Evolutionary conservation across 1,140 invertebrate genomes (phyloP).

Genomic region (Drosophila orena): DNA sequence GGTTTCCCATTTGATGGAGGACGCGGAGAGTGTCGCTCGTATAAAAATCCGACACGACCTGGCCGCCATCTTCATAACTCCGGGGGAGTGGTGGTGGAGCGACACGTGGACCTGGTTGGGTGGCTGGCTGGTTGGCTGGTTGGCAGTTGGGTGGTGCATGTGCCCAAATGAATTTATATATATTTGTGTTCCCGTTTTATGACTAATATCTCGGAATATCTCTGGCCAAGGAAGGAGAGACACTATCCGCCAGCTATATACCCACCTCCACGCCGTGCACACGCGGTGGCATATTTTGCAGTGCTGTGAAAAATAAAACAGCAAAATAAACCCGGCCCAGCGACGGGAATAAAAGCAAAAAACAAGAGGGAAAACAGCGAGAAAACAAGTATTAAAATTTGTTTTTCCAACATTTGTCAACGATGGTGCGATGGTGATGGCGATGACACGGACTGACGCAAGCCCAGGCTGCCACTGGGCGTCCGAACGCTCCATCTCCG

Average conservation of each 20-base stretch:
- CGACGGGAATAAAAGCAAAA: conserved; percentile 26
- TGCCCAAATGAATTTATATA: conserved; percentile 79
- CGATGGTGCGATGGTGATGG: conserved; percentile 64
- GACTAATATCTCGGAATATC: conserved; percentile 82
- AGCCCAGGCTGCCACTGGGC: conserved; percentile 38
- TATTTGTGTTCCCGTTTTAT: conserved; percentile 76
- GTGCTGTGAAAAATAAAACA: conserved; percentile 80
- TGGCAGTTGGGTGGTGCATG: conserved; percentile 44
- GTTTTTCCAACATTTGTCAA: conserved; percentile 84
- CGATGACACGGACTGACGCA: conserved; percentile 55
- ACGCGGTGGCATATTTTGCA: conserved; percentile 70
- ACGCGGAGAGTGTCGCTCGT: conserved; percentile 67
- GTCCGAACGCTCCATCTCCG: conserved; percentile 22
- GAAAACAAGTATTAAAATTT: conserved; percentile 84
- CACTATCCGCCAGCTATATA: conserved; percentile 54
- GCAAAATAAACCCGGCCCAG: conserved; percentile 72
- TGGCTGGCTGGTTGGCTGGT: neutral
- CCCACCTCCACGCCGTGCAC: neutral
- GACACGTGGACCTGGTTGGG: conserved; percentile 1
- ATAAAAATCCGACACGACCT: conserved; percentile 78
- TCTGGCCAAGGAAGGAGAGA: conserved; percentile 35
- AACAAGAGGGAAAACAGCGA: conserved; percentile 51
- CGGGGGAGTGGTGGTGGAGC: conserved; percentile 21
- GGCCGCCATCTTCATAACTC: conserved; percentile 76
- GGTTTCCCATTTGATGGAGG: conserved; percentile 75